Percentiles rank a stretch among this genome's conserved stretches.
Conservation (phyloP, 2,797 vertebrate genomes). For the Rhincodon typus region DNA sequence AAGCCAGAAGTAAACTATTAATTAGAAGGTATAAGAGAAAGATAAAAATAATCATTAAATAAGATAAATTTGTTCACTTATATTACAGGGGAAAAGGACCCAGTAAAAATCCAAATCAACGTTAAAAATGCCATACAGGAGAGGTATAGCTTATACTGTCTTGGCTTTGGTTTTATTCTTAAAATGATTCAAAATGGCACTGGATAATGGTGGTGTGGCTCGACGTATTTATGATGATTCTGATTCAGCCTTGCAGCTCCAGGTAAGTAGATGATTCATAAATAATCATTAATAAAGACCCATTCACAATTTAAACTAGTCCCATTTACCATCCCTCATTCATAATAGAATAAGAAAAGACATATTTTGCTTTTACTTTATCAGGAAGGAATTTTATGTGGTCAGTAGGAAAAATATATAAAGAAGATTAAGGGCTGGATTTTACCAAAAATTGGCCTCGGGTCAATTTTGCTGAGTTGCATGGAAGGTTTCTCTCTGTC, state of each 20-base stretch:
- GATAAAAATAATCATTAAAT: not conserved
- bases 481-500: too few relatives aligned
- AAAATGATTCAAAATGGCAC: too few relatives aligned
- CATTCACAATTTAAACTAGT: not conserved
- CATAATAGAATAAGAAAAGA: not conserved
- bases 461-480: too few relatives aligned
- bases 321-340: not conserved
- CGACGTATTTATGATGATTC: constrained; percentile 80
- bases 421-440: not conserved
- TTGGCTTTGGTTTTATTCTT: constrained; percentile 87
- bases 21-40: not conserved
- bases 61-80: not conserved
- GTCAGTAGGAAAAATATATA: not conserved
- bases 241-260: constrained; percentile 78
- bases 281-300: not conserved
- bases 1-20: not conserved
- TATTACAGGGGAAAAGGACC: constrained; percentile 60
- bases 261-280: constrained; percentile 56
- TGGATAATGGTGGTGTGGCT: constrained; percentile 71
- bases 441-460: too few relatives aligned
- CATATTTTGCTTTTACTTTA: not conserved
- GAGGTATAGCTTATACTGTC: constrained; percentile 75
- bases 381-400: not conserved
- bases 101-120: constrained; percentile 61
- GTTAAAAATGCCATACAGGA: constrained; percentile 57